Evolutionary conservation across 1,140 invertebrate species (phyloP).

Genomic region (Hermatobates lingyangjiaoensis): DNA sequence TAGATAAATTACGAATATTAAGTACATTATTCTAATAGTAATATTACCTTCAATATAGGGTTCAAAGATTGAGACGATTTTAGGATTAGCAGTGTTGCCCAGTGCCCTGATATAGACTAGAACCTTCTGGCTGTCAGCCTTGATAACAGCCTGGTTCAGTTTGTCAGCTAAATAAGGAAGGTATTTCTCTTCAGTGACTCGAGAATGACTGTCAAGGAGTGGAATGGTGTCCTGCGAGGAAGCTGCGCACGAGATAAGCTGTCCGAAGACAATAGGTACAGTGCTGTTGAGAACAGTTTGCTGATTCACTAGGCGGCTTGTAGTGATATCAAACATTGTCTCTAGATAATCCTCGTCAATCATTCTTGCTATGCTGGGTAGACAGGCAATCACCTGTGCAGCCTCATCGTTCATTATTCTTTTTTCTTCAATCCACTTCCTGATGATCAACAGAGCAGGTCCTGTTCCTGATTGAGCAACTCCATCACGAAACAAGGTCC

Average conservation of each 20-base stretch:
- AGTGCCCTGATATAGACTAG: conserved; percentile 39
- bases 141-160: conserved; percentile 29
- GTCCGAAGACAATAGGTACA: too few relatives aligned
- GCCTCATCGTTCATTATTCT: conserved; percentile 32
- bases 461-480: conserved; percentile 39
- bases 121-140: conserved; percentile 30
- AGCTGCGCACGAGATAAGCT: too few relatives aligned
- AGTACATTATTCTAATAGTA: not conserved
- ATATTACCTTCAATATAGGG: conserved; percentile 39
- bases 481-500: conserved; percentile 35
- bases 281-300: too few relatives aligned
- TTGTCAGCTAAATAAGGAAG: conserved; percentile 33
- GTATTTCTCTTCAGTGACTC: too few relatives aligned
- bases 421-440: conserved; percentile 33
- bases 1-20: too few relatives aligned
- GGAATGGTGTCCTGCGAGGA: too few relatives aligned
- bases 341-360: too few relatives aligned
- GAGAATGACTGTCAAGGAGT: too few relatives aligned
- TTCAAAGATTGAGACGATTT: conserved; percentile 35
- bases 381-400: conserved; percentile 26
- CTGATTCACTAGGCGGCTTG: too few relatives aligned
- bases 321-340: too few relatives aligned
- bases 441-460: conserved; percentile 36
- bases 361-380: conserved; percentile 21
- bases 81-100: conserved; percentile 36